phyloP scores from a whole-genome alignment of 2,888 invertebrate species.

The Ormyrus rosae region DNA sequence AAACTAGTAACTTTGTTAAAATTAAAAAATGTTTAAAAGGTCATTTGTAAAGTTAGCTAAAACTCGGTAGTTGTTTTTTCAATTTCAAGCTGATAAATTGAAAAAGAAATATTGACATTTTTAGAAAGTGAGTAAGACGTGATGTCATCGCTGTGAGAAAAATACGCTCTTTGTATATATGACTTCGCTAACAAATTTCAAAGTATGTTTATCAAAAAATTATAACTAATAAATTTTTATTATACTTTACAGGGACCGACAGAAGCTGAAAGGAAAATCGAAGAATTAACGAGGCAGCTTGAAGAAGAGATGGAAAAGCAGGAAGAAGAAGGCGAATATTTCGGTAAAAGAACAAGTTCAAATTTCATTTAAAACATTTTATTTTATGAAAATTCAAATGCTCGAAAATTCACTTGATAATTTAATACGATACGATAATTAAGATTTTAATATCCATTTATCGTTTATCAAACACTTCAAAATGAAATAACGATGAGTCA shows the following conservation, averaged over 20 bases:
- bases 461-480: no score
- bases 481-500: no score
- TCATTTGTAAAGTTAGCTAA: background rate
- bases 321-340: slow-evolving; percentile 97
- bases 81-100: no score
- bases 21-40: no score
- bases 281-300: slow-evolving; percentile 92
- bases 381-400: background rate
- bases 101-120: no score
- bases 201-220: background rate
- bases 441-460: no score
- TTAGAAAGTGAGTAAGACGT: no score
- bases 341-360: slow-evolving; percentile 82
- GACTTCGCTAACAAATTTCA: no score
- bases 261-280: slow-evolving; percentile 95
- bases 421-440: no score
- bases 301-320: slow-evolving; percentile 97
- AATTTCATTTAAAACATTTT: background rate
- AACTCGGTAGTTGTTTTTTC: no score
- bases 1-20: background rate
- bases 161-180: no score
- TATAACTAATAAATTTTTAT: slow-evolving; percentile 31
- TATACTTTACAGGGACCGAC: slow-evolving; percentile 82
- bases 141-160: background rate
- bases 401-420: no score